Base-by-base conservation (phyloP, 1,140 invertebrate genomes). In the Drosophila ironensis region DNA sequence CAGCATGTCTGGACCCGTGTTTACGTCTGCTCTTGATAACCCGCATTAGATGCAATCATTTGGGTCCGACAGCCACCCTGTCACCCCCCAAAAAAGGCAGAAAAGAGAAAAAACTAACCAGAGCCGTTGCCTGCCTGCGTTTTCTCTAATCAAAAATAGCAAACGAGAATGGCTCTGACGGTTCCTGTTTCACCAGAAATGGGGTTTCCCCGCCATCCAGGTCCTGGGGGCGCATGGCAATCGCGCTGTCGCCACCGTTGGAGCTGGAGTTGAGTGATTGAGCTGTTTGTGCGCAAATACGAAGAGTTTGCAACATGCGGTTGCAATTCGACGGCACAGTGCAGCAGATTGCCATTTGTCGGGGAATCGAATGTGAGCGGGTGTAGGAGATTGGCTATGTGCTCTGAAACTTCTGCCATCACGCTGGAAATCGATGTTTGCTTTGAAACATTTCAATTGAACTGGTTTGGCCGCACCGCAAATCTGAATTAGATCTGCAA, bases 271-370 rank as follows among this genome's bases (percentile, higher is more conserved):
- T 48, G 20, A 47, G 60, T 63, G 59, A 63, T 63, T 84, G 80
- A 76, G 66, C 80, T 84, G 80, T 84, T 84, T 80, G 81, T 67
- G 78, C 48, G 28, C 68, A 77, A 77, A 77, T 60, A 70, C 22
- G 22, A 69, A 7, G 28, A 70, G 69, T 64, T 72, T 35, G 68
- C 67, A 72, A 48, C 68, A 71, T 71, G 68, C 47, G 57, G 72
- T 71, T 74, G 30, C 56, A 47, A 19, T n/a, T n/a, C n/a, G n/a
- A n/a, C n/a, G n/a, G n/a, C n/a, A n/a, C 41, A 28, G 28, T 41
- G 54, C 63, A 68, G 17, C 70, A 61, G 57, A 69, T 69, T 70
- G 41, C 54, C 37, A 69, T 69, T 69, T 50, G 51, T 48, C 28
- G 40, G 17, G 28, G 47, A 16, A 22, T 24, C 27, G 9, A 14